Conservation (phyloP, 2,113 vertebrate species). For the Rattus rattus region DNA sequence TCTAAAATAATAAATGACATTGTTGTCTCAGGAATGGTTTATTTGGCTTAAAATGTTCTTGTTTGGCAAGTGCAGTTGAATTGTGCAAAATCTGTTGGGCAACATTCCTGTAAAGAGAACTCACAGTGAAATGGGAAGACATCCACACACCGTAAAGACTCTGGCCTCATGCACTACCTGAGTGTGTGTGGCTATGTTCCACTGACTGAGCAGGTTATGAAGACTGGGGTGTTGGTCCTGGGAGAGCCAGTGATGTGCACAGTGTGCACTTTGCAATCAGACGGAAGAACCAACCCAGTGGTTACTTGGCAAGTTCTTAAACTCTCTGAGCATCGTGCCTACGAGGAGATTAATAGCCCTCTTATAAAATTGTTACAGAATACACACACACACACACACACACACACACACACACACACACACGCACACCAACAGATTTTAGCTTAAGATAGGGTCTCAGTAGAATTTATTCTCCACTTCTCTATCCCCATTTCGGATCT, state of each 20-base stretch:
- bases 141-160: neutral
- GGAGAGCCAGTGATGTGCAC: neutral
- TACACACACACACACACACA: neutral
- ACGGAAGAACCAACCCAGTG: neutral
- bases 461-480: neutral
- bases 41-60: slow-evolving; percentile 14
- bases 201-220: neutral
- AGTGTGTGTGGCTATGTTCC: neutral
- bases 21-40: slow-evolving; percentile 2
- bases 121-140: neutral
- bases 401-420: too few relatives aligned
- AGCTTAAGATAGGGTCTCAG: neutral
- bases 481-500: neutral
- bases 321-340: neutral
- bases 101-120: neutral
- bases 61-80: slow-evolving; percentile 30
- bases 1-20: slow-evolving; percentile 19
- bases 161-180: neutral
- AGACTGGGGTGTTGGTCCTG: neutral
- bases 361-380: neutral
- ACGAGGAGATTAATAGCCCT: neutral
- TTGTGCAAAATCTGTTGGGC: neutral
- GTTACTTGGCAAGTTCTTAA: neutral
- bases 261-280: neutral
- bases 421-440: too few relatives aligned